phyloP scores from a whole-genome alignment of 1,140 invertebrate species.

The Aricia agestis region DNA sequence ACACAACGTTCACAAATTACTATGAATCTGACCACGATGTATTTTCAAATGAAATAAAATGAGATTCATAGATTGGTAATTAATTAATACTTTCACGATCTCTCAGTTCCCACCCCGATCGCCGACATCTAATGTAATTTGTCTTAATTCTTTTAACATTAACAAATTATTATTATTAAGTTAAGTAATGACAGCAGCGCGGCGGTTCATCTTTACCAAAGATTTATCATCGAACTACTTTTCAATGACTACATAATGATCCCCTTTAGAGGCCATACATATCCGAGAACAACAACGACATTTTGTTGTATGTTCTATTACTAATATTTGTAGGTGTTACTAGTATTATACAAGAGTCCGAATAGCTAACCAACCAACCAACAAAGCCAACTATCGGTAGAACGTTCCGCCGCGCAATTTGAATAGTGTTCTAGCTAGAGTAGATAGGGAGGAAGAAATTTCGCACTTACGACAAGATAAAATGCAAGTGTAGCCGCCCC shows the following conservation, averaged over 20 bases:
- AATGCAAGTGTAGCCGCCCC: conserved; percentile 7
- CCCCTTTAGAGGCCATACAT: too few species aligned
- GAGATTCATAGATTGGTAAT: conserved; percentile 26
- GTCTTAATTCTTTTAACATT: conserved; percentile 31
- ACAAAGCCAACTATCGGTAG: neutral
- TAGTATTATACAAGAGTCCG: neutral
- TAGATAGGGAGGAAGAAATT: conserved; percentile 18
- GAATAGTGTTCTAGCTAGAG: conserved; percentile 67
- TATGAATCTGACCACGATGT: conserved; percentile 17
- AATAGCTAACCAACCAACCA: too few species aligned
- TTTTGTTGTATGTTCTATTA: too few species aligned
- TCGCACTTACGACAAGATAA: conserved; percentile 3
- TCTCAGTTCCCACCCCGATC: neutral
- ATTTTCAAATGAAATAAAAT: conserved; percentile 17
- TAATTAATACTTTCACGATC: neutral
- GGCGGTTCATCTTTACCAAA: conserved; percentile 19
- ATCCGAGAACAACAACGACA: too few species aligned
- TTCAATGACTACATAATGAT: too few species aligned
- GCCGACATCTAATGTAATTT: conserved; percentile 27
- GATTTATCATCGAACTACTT: too few species aligned
- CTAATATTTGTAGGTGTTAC: too few species aligned
- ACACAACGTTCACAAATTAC: neutral
- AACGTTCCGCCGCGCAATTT: conserved; percentile 39
- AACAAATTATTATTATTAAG: conserved; percentile 30
- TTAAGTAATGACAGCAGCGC: conserved; percentile 34